Evolutionary conservation across 2,888 invertebrate genomes (phyloP).

Genomic region (Coleophora deauratella): DNA sequence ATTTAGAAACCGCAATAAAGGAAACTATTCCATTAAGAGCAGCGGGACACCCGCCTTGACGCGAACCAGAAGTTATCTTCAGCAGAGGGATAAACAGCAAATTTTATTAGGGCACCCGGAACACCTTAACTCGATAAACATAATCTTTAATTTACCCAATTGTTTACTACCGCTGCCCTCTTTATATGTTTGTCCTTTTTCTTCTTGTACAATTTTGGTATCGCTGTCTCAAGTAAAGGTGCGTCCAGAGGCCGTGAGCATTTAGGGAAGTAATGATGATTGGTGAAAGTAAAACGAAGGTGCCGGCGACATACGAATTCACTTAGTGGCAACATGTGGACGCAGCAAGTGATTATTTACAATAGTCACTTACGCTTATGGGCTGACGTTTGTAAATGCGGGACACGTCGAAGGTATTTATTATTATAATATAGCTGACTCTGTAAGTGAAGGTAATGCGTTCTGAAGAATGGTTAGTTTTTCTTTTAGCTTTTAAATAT

Average conservation of each 20-base stretch:
- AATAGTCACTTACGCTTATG: constrained; percentile 24
- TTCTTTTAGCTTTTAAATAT: too few relatives aligned
- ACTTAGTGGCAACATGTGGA: constrained; percentile 38
- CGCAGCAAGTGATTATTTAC: too few relatives aligned
- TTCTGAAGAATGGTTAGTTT: too few relatives aligned
- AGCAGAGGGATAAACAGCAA: constrained; percentile 45
- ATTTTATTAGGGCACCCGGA: constrained; percentile 53
- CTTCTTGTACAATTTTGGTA: constrained; percentile 10
- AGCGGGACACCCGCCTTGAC: constrained; percentile 1
- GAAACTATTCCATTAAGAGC: constrained; percentile 6
- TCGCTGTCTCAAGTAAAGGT: constrained; percentile 37
- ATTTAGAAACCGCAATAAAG: not conserved
- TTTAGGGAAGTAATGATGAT: constrained; percentile 55
- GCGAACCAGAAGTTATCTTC: constrained; percentile 45
- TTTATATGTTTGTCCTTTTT: constrained; percentile 26
- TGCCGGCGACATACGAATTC: constrained; percentile 67
- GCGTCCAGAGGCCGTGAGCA: constrained; percentile 32
- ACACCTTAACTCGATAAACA: constrained; percentile 70
- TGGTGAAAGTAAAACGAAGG: constrained; percentile 59
- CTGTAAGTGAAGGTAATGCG: too few relatives aligned
- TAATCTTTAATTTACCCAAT: constrained; percentile 69
- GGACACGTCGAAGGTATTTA: constrained; percentile 1
- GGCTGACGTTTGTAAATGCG: constrained; percentile 27
- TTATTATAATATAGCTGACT: not conserved
- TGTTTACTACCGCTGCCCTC: constrained; percentile 49